Evolutionary conservation across 1,140 invertebrate genomes (phyloP).

Genomic region (Delia radicum): DNA sequence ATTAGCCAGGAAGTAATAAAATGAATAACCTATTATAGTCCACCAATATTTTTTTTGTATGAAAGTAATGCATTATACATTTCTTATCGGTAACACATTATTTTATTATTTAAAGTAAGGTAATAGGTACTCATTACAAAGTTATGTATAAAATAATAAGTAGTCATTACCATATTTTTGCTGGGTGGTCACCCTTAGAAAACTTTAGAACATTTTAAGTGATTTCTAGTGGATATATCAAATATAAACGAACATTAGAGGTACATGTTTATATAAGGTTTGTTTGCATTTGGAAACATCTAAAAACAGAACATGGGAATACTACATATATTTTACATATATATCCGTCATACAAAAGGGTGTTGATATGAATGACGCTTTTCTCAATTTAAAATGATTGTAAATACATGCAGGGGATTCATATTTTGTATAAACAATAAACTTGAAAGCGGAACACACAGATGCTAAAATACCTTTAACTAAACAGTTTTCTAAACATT

Average conservation of each 20-base stretch:
- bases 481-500: background rate
- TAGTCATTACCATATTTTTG: no score
- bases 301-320: background rate
- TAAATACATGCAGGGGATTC: background rate
- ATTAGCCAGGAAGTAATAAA: no score
- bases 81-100: no score
- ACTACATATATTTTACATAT: background rate
- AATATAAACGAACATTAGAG: background rate
- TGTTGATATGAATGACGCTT: background rate
- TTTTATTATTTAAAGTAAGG: no score
- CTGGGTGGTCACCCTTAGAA: no score
- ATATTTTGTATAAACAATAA: background rate
- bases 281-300: background rate
- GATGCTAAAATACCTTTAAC: background rate
- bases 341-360: conserved; percentile 1
- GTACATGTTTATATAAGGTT: background rate
- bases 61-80: no score
- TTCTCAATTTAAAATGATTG: background rate
- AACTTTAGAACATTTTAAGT: background rate
- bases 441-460: background rate
- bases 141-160: no score
- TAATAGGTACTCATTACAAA: no score
- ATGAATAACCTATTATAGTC: no score
- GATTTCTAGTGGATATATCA: background rate
- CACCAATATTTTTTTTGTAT: no score